phyloP scores from a whole-genome alignment of 2,797 vertebrate species.

The Oreochromis mossambicus region DNA sequence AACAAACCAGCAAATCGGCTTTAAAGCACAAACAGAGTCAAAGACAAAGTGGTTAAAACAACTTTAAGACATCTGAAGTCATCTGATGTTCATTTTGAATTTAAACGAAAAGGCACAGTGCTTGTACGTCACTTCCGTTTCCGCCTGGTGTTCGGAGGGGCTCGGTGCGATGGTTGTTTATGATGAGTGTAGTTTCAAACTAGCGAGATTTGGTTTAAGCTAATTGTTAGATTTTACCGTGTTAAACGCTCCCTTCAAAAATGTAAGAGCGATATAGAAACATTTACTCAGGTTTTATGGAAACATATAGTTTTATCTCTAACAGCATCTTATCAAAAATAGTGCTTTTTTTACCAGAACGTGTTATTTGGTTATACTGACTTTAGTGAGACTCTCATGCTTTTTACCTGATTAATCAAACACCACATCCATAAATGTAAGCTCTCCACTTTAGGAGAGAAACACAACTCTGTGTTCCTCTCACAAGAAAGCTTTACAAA shows the following conservation, averaged over 20 bases:
- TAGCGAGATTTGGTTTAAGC: background rate
- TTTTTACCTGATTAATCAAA: background rate
- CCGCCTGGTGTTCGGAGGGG: background rate
- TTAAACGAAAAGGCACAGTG: accelerated
- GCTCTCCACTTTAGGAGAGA: background rate
- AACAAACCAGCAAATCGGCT: background rate
- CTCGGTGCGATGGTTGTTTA: background rate
- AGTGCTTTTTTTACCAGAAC: background rate
- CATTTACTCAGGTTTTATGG: background rate
- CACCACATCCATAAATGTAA: background rate
- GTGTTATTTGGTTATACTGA: background rate
- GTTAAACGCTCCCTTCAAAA: background rate
- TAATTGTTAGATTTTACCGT: accelerated
- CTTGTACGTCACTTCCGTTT: background rate
- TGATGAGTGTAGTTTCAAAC: background rate
- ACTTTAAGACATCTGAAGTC: background rate
- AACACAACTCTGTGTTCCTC: background rate
- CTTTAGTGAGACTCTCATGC: background rate
- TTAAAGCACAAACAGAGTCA: background rate
- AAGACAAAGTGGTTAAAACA: background rate
- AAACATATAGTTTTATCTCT: background rate
- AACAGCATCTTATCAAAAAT: background rate
- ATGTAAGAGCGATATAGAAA: background rate
- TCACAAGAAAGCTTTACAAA: background rate
- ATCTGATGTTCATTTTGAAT: background rate